Evolutionary conservation across 1,140 invertebrate genomes (phyloP), one percentile per base, ranked within the genome.

Genomic region (Macrostomum lignano): DNA sequence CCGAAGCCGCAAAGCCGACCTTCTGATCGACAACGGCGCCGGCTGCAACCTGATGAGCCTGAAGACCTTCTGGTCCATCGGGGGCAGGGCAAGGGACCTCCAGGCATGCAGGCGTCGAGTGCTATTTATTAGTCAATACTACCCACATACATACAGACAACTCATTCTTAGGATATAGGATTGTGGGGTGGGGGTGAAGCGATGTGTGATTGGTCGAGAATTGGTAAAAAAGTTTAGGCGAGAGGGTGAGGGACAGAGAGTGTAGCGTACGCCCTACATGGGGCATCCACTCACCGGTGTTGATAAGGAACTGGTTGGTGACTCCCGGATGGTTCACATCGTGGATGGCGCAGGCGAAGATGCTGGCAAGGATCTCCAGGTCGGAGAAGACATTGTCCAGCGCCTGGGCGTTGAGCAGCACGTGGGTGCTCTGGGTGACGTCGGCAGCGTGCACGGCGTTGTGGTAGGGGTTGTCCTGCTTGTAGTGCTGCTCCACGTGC

Each of bases 301-400:
- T 58, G 21, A 64, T 50, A 17, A 64, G 46, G 41, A 58, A 64
- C 41, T 65, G 60, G 46, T 65, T 64, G n/a, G 60, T 63, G 7
- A 62, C 47, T 14, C 62, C 62, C 4, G 62, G 62, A 42, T 64
- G 62, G 40, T 65, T 62, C 10, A 64, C 58, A 43, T 64, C 62
- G 38, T 64, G 62, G 22, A 65, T 60, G 21, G 61, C 57, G 43
- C 55, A 55, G 7, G 63, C 58, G 46, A 62, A 58, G 34, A 64
- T 55, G 20, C 61, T 55, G n/a, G 62, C 58, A 30, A 64, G 40
- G 25, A 62, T 47, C 42, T 65, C 62, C 24, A 63, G 38, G 40
- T 62, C 58, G 22, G 59, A 58, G 40, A 63, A 63, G 21, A 93
- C 79, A 44, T 74, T 28, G 14, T 37, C 9, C 20, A 37, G 23